Evolutionary conservation across 2,797 vertebrate genomes (phyloP).

Genomic region (Anguilla anguilla): DNA sequence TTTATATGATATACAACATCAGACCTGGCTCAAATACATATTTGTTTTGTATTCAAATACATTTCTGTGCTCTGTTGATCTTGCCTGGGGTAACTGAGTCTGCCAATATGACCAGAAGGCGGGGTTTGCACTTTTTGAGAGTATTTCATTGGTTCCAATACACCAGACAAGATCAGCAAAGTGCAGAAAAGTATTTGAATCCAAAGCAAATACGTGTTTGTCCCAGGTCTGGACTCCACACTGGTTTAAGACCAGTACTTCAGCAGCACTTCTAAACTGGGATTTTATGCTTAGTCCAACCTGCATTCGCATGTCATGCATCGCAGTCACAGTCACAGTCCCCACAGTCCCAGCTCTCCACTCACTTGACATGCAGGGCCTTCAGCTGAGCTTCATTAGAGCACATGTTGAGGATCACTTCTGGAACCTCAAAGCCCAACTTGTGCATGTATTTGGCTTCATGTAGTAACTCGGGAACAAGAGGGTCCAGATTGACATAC

Average conservation of each 20-base stretch:
- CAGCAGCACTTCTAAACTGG: not conserved
- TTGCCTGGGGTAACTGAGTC: too few species aligned
- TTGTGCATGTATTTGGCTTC: slow-evolving; percentile 76
- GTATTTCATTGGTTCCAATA: too few species aligned
- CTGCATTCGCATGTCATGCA: not conserved
- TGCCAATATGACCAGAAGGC: too few species aligned
- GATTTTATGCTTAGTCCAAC: not conserved
- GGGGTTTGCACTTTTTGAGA: too few species aligned
- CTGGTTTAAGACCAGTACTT: not conserved
- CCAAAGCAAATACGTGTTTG: too few species aligned
- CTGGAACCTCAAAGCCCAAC: slow-evolving; percentile 71
- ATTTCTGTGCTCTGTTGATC: too few species aligned
- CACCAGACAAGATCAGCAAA: too few species aligned
- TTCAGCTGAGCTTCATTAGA: slow-evolving; percentile 69
- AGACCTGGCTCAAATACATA: too few species aligned
- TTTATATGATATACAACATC: not conserved
- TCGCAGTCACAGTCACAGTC: not conserved
- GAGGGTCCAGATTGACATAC: slow-evolving; percentile 77
- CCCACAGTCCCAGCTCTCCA: not conserved
- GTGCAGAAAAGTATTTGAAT: too few species aligned
- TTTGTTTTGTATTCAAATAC: too few species aligned
- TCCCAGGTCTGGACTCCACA: not conserved
- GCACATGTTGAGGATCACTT: slow-evolving; percentile 63
- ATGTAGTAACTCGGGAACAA: slow-evolving; percentile 75
- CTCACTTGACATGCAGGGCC: slow-evolving; percentile 71